Conservation (phyloP, 2,888 invertebrate species). For the Drosophila sordidula region DNA sequence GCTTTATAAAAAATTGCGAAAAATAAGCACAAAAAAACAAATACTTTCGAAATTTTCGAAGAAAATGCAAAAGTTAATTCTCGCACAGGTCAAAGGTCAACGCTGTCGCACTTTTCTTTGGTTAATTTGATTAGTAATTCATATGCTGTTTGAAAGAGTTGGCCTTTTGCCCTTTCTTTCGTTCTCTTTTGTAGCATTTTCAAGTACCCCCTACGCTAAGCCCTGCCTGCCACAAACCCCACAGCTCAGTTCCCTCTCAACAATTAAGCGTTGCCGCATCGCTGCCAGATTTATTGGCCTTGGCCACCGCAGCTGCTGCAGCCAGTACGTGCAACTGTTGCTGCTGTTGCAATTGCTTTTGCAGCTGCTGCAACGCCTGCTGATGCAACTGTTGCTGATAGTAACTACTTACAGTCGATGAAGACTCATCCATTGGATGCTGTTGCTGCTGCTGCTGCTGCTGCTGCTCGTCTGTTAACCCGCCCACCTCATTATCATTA, state of each 20-base stretch:
- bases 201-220: too few species aligned
- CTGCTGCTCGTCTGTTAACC: constrained; percentile 12
- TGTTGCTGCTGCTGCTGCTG: constrained; percentile 15
- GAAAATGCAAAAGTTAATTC: constrained; percentile 51
- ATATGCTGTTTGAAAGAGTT: constrained; percentile 7
- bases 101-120: constrained; percentile 52
- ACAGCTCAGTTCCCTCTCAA: constrained; percentile 22
- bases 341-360: constrained; percentile 71
- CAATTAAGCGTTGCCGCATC: constrained; percentile 48
- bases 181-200: too few species aligned
- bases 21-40: constrained; percentile 6
- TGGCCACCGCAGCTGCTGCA: constrained; percentile 61
- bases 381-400: constrained; percentile 77
- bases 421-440: constrained; percentile 22
- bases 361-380: constrained; percentile 77
- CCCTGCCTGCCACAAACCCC: constrained; percentile 3
- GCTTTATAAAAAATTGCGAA: constrained; percentile 5
- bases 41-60: constrained; percentile 29
- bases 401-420: constrained; percentile 41
- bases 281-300: constrained; percentile 37
- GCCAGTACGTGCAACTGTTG: constrained; percentile 64
- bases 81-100: constrained; percentile 27
- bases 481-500: constrained; percentile 27
- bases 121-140: constrained; percentile 72
- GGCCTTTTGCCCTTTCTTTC: too few species aligned